Evolutionary conservation across 2,888 invertebrate species (phyloP), one percentile per base, ranked within the genome.

Genomic region (Eremobia ochroleuca): DNA sequence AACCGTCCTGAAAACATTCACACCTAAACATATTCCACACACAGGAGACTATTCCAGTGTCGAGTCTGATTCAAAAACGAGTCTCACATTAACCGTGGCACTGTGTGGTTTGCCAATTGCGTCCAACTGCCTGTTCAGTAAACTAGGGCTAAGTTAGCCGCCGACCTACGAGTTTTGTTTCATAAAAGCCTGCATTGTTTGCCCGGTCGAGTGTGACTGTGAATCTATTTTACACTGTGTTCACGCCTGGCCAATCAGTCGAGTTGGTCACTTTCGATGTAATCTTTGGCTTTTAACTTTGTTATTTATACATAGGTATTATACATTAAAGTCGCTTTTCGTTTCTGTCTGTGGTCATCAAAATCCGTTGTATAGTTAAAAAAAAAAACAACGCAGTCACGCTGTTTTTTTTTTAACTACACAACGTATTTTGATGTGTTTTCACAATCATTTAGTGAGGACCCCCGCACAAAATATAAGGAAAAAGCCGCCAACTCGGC

Each of bases 61-160:
- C 21, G 61, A 62, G 71, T 65, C 79, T 73, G 76, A 75, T 82
- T 80, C 73, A 76, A n/a, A n/a, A n/a, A 72, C 71, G 43, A 68
- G 64, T 73, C 49, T 55, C 76, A 15, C 68, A 65, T 75, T 81
- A 86, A 73, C 67, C 37, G 62, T 11, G 61, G 66, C 68, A 25
- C 72, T 71, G 46, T 78, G 84, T 59, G 77, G 82, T 78, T 83
- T 82, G 77, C 76, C 61, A 72, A 80, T 83, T 76, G 76, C 81
- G 52, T 72, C 70, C 65, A 71, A 64, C 69, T 61, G 74, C 40
- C 70, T 64, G 67, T 75, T 64, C 65, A 66, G 75, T 79, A 67
- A 85, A 74, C 70, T 79, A 72, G 76, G 37, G 25, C 49, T 68
- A 74, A 75, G 72, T 78, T 76, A 37, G 46, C 64, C 73, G n/a